Evolutionary conservation across 2,113 vertebrate species (phyloP), one percentile per base, ranked within the genome.

Genomic region (Pterocles gutturalis): DNA sequence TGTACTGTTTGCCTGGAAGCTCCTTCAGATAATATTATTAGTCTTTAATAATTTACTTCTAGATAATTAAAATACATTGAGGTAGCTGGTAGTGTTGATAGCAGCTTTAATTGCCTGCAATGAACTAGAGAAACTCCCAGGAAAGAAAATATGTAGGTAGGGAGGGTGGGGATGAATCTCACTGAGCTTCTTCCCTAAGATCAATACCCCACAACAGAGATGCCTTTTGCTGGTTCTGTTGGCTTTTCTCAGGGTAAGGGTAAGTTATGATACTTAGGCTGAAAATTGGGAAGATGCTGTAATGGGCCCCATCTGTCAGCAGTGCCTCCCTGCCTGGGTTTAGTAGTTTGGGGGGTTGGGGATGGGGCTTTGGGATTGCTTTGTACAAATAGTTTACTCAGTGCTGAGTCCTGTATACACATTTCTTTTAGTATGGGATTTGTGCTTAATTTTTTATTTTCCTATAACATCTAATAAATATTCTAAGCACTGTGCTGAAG

Each of bases 301-400:
- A 4, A 36, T 5, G 55, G 45, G 13, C 26, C 34, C 20, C 22
- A 18, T 34, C 33, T 46, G 48, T 33, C 65, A 89, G 69, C 55
- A 38, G 33, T 34, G 25, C 66, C 43, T 76, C 43, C 41, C 57
- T 85, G 65, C 66, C 72, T 67, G 38, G 38, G 4, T 64, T 41
- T 22, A 4, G 7, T 5, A 0, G 22, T 51, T 1, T 66, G 60
- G 64, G 72, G 4, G 26, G 54, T 41, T 41, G 41, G 41, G 41
- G 41, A 41, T 13, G 41, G 41, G 11, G 89, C 95, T 89, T 22
- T 89, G 89, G 89, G 91, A 76, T 67, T 89, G 81, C 83, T 78
- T 76, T 93, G 81, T 76, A 36, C 91, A 97, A 96, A 92, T 4
- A 93, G 61, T 94, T 95, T 95, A 79, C 72, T 89, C 73, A 79